Base-by-base conservation (phyloP, 2,797 vertebrate genomes). In the Microcaecilia unicolor region DNA sequence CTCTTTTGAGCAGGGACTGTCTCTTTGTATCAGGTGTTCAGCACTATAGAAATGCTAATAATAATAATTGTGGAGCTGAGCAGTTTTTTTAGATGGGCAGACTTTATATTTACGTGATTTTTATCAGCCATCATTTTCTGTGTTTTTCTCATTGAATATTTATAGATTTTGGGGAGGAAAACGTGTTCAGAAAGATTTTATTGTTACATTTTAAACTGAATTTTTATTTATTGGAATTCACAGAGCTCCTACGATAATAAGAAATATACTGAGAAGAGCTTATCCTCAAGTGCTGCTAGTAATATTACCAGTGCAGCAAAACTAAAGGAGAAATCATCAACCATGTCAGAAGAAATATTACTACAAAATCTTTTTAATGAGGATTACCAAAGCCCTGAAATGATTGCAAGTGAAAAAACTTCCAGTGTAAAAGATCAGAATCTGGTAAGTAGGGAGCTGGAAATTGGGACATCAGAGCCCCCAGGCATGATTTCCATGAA, bases 261-360 rank as follows among this genome's bases (percentile, higher is more conserved):
- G 1, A n/a, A n/a, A n/a, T 45, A 19, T 49, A 31, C 56, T 53
- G 61, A 68, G 62, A 22, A 34, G 52, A 65, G 22, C 15, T 27
- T 60, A 32, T 48, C 24, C 19, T 49, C 48, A 3, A 32, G 17
- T 37, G 20, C 20, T 32, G 10, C 19, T 49, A 2, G 33, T n/a
- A n/a, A n/a, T 33, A 16, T 28, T 18, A 18, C 25, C 18, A 31
- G 17, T 30, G 16, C 3, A 15, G 15, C 29, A 40, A 4, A 25
- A 36, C 4, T 31, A 24, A 35, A 65, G 31, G 29, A 56, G 10
- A 15, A 31, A 13, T 41, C 14, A 10, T 4, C 35, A 34, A 9
- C 1, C 3, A 28, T 44, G 29, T 10, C 16, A 48, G 31, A 67
- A 18, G 41, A 57, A 17, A 35, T 31, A 41, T 20, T 20, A 22